Conservation (phyloP, 1,140 invertebrate species). For the Drosophila tropicalis region DNA sequence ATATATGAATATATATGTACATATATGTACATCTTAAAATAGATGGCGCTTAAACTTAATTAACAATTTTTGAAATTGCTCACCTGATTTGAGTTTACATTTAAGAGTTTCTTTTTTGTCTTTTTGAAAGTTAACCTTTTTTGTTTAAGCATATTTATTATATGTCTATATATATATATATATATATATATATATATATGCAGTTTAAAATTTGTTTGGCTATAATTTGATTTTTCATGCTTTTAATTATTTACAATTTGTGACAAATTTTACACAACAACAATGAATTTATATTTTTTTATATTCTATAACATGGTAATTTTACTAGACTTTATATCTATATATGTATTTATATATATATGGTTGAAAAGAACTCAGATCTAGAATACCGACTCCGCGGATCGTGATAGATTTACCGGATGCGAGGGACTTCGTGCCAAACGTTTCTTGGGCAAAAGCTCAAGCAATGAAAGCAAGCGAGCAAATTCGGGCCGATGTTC, state of each 20-base stretch:
- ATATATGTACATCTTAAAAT: slow-evolving; percentile 2
- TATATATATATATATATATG: slow-evolving; percentile 39
- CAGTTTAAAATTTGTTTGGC: slow-evolving; percentile 43
- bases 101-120: slow-evolving; percentile 44
- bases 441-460: slow-evolving; percentile 96
- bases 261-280: slow-evolving; percentile 29
- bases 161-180: slow-evolving; percentile 29
- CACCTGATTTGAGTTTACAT: slow-evolving; percentile 76
- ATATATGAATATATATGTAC: slow-evolving; percentile 33
- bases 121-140: slow-evolving; percentile 64
- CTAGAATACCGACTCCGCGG: slow-evolving; percentile 95
- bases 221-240: slow-evolving; percentile 42
- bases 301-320: slow-evolving; percentile 24
- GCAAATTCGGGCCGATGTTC: slow-evolving; percentile 95
- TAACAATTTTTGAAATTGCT: slow-evolving; percentile 79
- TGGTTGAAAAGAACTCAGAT: not conserved
- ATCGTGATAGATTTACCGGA: slow-evolving; percentile 96
- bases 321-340: slow-evolving; percentile 35
- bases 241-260: slow-evolving; percentile 61
- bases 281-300: slow-evolving; percentile 41
- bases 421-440: slow-evolving; percentile 98
- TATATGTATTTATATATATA: not conserved
- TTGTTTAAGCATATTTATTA: slow-evolving; percentile 10
- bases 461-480: slow-evolving; percentile 91
- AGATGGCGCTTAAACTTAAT: slow-evolving; percentile 74